Conservation (phyloP, 2,797 vertebrate species). For the Holocentrus rufus region DNA sequence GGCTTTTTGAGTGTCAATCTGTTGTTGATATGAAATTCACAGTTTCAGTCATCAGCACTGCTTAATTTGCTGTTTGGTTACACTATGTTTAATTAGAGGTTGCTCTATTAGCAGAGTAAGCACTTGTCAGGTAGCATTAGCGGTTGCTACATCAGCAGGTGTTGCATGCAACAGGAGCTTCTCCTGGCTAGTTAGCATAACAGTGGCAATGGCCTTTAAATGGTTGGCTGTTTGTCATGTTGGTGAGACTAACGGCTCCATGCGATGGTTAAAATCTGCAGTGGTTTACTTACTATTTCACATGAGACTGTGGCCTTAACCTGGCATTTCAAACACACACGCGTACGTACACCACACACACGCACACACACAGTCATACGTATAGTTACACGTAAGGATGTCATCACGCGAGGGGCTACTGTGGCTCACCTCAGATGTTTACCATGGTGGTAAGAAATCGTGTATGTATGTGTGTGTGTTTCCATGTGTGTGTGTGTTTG, state of each 20-base stretch:
- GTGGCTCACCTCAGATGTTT: conserved; percentile 56
- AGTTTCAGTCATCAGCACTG: background rate
- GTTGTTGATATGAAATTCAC: too few relatives aligned
- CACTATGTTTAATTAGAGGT: background rate
- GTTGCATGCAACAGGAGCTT: conserved; percentile 1
- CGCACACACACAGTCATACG: conserved; percentile 59
- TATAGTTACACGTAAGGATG: conserved; percentile 47
- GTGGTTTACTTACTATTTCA: conserved; percentile 45
- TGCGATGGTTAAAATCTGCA: background rate
- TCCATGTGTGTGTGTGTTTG: background rate
- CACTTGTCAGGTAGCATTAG: background rate
- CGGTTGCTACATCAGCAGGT: background rate
- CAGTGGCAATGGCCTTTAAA: background rate
- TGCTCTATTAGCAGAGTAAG: background rate
- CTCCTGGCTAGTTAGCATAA: conserved; percentile 10
- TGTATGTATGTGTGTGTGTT: conserved; percentile 25
- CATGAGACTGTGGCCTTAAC: conserved; percentile 41
- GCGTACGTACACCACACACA: too few relatives aligned
- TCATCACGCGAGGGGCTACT: conserved; percentile 58
- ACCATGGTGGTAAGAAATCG: conserved; percentile 42
- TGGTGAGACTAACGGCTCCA: conserved; percentile 5
- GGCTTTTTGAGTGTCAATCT: background rate
- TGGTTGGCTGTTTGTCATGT: conserved; percentile 27
- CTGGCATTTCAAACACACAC: conserved; percentile 65
- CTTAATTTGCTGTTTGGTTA: background rate